Evolutionary conservation across 2,797 vertebrate species (phyloP), one percentile per base, ranked within the genome.

Genomic region (Aphelocoma californica): DNA sequence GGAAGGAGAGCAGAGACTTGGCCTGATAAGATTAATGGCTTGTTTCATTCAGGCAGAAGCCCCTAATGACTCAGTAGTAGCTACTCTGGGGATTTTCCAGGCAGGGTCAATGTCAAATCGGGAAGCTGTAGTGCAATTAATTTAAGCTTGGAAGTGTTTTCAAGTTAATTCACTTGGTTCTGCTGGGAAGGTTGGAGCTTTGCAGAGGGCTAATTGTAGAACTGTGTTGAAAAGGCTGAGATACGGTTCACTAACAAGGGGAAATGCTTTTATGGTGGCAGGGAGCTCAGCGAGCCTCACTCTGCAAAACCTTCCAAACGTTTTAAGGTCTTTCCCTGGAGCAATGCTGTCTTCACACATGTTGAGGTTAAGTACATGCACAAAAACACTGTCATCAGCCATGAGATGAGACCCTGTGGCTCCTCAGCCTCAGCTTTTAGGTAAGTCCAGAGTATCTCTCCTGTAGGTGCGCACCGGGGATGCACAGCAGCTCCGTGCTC

Each of bases 71-170:
- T 77, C 40, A 90, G 53, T 40, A 82, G 57, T 53, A 80, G 45
- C 56, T 86, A 36, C 77, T 81, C 53, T 71, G 67, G 80, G 54
- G 83, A 74, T 88, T 93, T 93, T 94, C 82, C 54, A 90, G 86
- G 57, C 2, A 18, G 71, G 86, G 88, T 95, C 94, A 95, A 89
- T 92, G 96, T 95, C 86, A 92, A 85, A 88, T 81, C 0, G 17
- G 60, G 93, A 96, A 95, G 78, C 81, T 95, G 90, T 50, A 78
- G 38, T 82, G 67, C 94, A 96, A 90, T 97, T 96, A 95, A 93
- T 93, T 92, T 80, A 96, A 87, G 88, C 88, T 95, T 65, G 78
- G 70, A 91, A 91, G 40, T 56, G 48, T 90, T 90, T 93, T 92
- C 64, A 66, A 94, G 86, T 88, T 90, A 94, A 92, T 96, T 95